Evolutionary conservation across 1,140 invertebrate genomes (phyloP).

Genomic region (Harlomillsia oculata): DNA sequence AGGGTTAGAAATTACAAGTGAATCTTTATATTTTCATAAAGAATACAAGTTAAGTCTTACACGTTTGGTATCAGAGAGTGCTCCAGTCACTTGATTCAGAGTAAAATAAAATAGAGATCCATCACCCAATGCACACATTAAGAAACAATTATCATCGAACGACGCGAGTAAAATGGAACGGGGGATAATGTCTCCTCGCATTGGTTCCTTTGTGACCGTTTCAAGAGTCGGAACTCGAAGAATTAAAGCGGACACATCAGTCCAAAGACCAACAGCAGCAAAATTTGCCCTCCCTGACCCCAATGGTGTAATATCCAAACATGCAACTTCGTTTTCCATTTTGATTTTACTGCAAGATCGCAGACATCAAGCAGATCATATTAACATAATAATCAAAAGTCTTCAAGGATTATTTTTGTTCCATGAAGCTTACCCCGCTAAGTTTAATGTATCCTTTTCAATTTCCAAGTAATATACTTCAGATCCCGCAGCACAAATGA

Average conservation of each 20-base stretch:
- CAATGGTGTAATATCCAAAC: slow-evolving; percentile 84
- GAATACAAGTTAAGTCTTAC: slow-evolving; percentile 39
- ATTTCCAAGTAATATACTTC: slow-evolving; percentile 84
- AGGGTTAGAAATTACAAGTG: not conserved
- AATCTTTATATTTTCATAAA: not conserved
- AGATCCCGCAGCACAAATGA: slow-evolving; percentile 79
- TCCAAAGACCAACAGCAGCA: slow-evolving; percentile 92
- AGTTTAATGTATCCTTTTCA: slow-evolving; percentile 51
- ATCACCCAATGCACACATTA: slow-evolving; percentile 88
- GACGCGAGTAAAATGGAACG: slow-evolving; percentile 87
- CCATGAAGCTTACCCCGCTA: slow-evolving; percentile 53
- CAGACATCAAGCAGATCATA: slow-evolving; percentile 2
- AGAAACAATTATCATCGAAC: slow-evolving; percentile 84
- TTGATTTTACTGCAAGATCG: slow-evolving; percentile 49
- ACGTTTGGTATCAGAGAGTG: slow-evolving; percentile 71
- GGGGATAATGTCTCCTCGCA: slow-evolving; percentile 91
- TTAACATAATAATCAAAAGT: slow-evolving; percentile 5
- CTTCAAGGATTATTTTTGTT: too few species aligned
- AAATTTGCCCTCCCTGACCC: slow-evolving; percentile 54
- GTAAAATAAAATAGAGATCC: slow-evolving; percentile 96
- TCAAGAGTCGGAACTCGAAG: slow-evolving; percentile 66
- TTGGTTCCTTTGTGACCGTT: slow-evolving; percentile 69
- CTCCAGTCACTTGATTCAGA: slow-evolving; percentile 60
- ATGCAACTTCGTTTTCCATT: slow-evolving; percentile 89
- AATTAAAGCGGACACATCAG: slow-evolving; percentile 85